phyloP scores from a whole-genome alignment of 2,888 invertebrate species.

The Callinectes sapidus region DNA sequence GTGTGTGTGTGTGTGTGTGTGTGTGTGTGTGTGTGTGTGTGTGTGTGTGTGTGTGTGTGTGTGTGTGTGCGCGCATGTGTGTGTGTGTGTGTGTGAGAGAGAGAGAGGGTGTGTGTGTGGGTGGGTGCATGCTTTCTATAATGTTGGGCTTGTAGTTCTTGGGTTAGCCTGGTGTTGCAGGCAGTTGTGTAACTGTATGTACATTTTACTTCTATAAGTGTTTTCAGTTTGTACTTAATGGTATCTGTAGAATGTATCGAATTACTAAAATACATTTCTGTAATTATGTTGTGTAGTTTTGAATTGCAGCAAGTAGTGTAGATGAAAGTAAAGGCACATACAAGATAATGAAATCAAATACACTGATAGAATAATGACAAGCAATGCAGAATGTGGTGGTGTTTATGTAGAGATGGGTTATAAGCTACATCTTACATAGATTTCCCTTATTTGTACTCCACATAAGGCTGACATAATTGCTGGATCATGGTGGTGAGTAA shows the following conservation, averaged over 20 bases:
- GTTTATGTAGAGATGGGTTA: no score
- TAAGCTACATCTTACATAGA: no score
- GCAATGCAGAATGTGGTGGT: not conserved
- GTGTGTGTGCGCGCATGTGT: slow-evolving; percentile 16
- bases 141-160: slow-evolving; percentile 3
- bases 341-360: not conserved
- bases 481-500: no score
- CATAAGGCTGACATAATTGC: no score
- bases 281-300: not conserved
- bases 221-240: not conserved
- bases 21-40: slow-evolving; percentile 26
- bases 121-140: not conserved
- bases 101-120: no score
- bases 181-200: not conserved
- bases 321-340: not conserved
- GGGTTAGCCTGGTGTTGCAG: not conserved
- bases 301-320: not conserved
- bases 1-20: not conserved
- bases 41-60: slow-evolving; percentile 36
- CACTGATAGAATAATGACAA: not conserved
- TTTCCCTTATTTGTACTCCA: no score
- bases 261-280: not conserved
- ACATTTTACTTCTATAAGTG: not conserved
- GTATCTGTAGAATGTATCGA: not conserved
- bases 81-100: not conserved